Percentiles rank a stretch among this genome's conserved stretches.
These are phyloP conservation scores for Vireo altiloquus DNA, from an alignment of 2,113 vertebrate species.

Conservation along the genomic window DNA sequence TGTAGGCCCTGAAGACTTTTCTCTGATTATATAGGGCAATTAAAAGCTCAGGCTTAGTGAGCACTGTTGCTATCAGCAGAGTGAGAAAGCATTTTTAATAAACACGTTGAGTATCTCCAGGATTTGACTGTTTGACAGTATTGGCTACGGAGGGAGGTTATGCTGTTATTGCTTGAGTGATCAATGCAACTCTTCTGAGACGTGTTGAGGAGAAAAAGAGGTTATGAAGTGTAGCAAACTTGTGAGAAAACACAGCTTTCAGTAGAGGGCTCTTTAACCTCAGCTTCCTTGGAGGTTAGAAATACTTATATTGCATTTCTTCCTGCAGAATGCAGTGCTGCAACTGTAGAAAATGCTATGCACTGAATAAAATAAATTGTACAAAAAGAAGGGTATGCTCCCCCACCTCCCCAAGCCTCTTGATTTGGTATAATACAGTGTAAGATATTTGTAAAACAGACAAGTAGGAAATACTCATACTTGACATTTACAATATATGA, in stretches of 20 bases:
- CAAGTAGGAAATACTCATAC: background rate
- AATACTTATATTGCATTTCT: background rate
- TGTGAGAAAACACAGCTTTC: background rate
- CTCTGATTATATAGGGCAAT: background rate
- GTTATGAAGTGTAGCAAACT: background rate
- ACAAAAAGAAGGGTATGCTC: background rate
- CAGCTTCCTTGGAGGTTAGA: background rate
- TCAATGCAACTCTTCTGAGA: background rate
- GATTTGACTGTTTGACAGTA: background rate
- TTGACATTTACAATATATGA: background rate
- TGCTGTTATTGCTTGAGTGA: background rate
- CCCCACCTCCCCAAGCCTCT: background rate
- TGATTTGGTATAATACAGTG: background rate
- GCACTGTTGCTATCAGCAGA: background rate
- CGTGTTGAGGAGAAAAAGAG: background rate
- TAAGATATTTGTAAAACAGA: background rate
- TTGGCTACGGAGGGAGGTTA: background rate
- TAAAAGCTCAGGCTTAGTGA: background rate
- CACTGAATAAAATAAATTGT: background rate
- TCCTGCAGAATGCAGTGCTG: background rate
- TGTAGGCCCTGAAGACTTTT: background rate
- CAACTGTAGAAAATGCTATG: background rate
- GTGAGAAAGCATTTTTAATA: background rate
- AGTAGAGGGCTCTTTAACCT: background rate
- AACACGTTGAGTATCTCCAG: background rate